Conservation (phyloP, 2,797 vertebrate species). For the Macropodus opercularis region DNA sequence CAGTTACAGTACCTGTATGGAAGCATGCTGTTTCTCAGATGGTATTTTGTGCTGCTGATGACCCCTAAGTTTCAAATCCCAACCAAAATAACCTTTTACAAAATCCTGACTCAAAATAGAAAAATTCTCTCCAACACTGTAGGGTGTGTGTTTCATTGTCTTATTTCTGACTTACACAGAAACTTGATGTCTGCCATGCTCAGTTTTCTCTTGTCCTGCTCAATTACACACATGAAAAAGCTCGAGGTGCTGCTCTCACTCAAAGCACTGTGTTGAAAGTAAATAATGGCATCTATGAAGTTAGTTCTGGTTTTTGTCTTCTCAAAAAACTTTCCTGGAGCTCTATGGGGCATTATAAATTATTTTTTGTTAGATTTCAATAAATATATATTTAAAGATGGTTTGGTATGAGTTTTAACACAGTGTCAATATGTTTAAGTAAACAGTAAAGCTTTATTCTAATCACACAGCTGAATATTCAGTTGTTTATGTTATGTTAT, state of each 20-base stretch:
- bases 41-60: conserved; percentile 4
- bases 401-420: no score
- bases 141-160: conserved; percentile 51
- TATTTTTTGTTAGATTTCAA: background rate
- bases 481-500: no score
- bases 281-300: conserved; percentile 25
- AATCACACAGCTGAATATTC: no score
- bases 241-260: conserved; percentile 39
- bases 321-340: conserved; percentile 18
- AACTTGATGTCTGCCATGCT: conserved; percentile 58
- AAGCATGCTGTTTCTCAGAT: background rate
- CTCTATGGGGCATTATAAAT: background rate
- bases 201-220: conserved; percentile 58
- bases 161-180: conserved; percentile 48
- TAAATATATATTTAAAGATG: no score
- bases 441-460: no score
- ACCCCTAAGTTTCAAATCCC: conserved; percentile 60
- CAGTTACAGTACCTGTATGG: background rate
- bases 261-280: conserved; percentile 43
- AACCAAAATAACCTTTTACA: conserved; percentile 55
- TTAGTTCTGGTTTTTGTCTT: conserved; percentile 4
- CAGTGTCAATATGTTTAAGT: no score
- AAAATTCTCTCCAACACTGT: conserved; percentile 44
- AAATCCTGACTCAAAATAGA: conserved; percentile 57
- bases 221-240: conserved; percentile 57